Conservation (phyloP, 2,113 vertebrate genomes). For the Arizona elegans region DNA sequence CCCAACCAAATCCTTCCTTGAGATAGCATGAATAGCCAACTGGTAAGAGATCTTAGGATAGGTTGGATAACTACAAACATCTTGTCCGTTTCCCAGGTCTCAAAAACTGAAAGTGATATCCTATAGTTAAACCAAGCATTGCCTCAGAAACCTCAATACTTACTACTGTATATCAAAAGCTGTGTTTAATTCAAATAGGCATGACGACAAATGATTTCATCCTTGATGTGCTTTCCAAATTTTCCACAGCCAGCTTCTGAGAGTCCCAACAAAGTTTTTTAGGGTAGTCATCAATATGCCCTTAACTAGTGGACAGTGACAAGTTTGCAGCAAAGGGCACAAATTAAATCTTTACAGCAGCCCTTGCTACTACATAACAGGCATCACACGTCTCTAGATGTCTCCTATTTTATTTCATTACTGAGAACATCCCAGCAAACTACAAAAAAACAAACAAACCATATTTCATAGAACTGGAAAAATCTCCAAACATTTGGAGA, state of each 20-base stretch:
- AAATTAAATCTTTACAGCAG: neutral
- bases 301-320: neutral
- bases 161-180: neutral
- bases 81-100: neutral
- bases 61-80: neutral
- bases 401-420: neutral
- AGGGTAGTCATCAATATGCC: neutral
- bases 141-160: neutral
- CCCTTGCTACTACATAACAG: neutral
- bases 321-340: neutral
- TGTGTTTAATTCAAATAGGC: neutral
- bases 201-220: neutral
- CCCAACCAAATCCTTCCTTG: neutral
- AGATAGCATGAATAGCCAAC: neutral
- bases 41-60: neutral
- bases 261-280: neutral
- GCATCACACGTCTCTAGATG: neutral
- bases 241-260: neutral
- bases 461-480: neutral
- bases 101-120: neutral
- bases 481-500: neutral
- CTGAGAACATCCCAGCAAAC: neutral
- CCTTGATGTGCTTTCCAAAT: neutral
- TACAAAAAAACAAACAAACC: neutral
- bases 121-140: neutral